A percentile compares a stretch with the other conserved stretches of the same genome.
Conservation (phyloP, 2,797 vertebrate genomes). For the Setipinna tenuifilis region DNA sequence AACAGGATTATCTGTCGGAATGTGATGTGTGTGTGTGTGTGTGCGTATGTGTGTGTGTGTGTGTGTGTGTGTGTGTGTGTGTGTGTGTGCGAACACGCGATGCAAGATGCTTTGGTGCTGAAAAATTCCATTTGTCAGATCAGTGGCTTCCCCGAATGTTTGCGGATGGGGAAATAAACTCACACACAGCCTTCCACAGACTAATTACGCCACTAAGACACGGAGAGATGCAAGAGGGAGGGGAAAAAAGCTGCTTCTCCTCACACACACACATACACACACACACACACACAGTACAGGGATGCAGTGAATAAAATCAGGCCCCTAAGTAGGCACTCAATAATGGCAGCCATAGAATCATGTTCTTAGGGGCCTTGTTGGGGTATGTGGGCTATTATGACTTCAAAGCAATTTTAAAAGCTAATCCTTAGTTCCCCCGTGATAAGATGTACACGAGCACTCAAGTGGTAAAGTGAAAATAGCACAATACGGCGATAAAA, state of each 20-base stretch:
- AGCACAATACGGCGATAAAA: background rate
- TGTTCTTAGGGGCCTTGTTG: constrained; percentile 17
- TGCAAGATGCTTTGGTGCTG: constrained; percentile 76
- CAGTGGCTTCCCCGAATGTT: constrained; percentile 84
- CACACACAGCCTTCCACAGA: constrained; percentile 75
- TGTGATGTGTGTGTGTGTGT: constrained; percentile 64
- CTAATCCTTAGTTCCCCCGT: constrained; percentile 4
- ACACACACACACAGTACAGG: background rate
- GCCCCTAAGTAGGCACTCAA: background rate
- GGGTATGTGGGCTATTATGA: constrained; percentile 13
- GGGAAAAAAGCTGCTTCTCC: background rate
- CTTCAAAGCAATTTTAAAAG: constrained; percentile 16
- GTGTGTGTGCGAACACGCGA: constrained; percentile 44
- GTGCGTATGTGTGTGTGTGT: constrained; percentile 7
- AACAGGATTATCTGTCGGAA: constrained; percentile 79
- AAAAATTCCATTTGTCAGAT: constrained; percentile 87
- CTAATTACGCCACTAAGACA: constrained; percentile 82
- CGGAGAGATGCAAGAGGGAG: constrained; percentile 45
- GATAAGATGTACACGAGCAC: constrained; percentile 22
- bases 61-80: constrained; percentile 35
- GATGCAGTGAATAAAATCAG: background rate
- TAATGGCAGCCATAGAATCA: constrained; percentile 13
- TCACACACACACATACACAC: background rate
- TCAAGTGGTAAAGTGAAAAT: constrained; percentile 19
- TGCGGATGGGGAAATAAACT: constrained; percentile 75